A percentile compares a stretch with the other conserved stretches of the same genome.
phyloP scores from a whole-genome alignment of 2,113 vertebrate genomes.

The Larimichthys crocea region DNA sequence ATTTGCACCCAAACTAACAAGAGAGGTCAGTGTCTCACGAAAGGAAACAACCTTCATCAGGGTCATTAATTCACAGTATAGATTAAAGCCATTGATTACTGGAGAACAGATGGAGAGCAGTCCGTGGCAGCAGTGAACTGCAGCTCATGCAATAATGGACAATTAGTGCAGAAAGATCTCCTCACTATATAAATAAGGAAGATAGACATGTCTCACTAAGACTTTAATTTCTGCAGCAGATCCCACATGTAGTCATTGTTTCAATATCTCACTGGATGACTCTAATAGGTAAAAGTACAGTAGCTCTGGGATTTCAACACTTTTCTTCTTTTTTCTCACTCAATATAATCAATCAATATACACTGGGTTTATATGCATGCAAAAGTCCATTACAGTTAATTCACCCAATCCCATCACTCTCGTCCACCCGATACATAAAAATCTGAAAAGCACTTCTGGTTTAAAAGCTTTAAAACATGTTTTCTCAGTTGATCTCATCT shows the following conservation, averaged over 20 bases:
- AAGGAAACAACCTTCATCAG: background rate
- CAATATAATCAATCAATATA: background rate
- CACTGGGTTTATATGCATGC: background rate
- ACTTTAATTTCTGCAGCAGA: constrained; percentile 18
- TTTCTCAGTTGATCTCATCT: constrained; percentile 16
- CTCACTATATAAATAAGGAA: constrained; percentile 1
- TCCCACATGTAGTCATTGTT: constrained; percentile 6
- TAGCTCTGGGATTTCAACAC: constrained; percentile 16
- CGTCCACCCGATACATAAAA: background rate
- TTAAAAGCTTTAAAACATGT: constrained; percentile 6
- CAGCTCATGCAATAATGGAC: constrained; percentile 43
- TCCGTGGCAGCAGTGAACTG: constrained; percentile 18
- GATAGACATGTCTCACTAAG: background rate
- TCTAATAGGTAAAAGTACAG: background rate
- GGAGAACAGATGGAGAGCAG: constrained; percentile 28
- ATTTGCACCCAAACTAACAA: background rate
- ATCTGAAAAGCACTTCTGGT: background rate
- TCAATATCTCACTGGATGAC: constrained; percentile 6
- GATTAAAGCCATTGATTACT: constrained; percentile 61
- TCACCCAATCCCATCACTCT: background rate
- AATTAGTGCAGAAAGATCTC: constrained; percentile 44
- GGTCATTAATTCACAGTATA: constrained; percentile 30
- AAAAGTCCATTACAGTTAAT: background rate
- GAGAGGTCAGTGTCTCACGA: background rate
- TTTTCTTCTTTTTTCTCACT: constrained; percentile 5